Conservation (phyloP, 2,113 vertebrate genomes). For the Sapayoa aenigma region DNA sequence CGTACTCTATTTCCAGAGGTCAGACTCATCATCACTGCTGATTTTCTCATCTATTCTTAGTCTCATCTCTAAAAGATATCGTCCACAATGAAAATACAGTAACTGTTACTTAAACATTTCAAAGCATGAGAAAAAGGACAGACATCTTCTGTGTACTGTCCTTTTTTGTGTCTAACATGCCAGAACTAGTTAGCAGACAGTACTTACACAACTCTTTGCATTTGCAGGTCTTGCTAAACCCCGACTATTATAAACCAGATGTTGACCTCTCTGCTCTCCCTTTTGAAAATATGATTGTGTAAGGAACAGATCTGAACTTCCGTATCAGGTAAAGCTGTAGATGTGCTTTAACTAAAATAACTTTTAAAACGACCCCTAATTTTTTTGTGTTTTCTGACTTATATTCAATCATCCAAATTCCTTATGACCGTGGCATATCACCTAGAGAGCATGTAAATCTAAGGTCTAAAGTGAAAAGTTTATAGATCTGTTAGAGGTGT, state of each 20-base stretch:
- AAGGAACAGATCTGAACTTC: background rate
- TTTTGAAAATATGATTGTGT: background rate
- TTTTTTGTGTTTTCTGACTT: background rate
- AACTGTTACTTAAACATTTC: background rate
- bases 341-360: background rate
- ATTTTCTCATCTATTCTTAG: background rate
- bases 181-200: background rate
- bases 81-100: background rate
- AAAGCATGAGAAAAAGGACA: rapidly evolving
- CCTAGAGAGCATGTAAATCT: background rate
- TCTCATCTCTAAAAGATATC: background rate
- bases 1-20: background rate
- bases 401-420: background rate
- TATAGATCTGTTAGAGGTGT: background rate
- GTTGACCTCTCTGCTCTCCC: background rate
- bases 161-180: background rate
- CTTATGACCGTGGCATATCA: background rate
- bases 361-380: background rate
- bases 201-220: background rate
- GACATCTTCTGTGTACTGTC: background rate
- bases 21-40: background rate
- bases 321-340: background rate
- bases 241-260: background rate
- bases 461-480: background rate
- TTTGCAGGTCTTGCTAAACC: background rate